phyloP scores from a whole-genome alignment of 2,888 invertebrate genomes.

The Pteria penguin region DNA sequence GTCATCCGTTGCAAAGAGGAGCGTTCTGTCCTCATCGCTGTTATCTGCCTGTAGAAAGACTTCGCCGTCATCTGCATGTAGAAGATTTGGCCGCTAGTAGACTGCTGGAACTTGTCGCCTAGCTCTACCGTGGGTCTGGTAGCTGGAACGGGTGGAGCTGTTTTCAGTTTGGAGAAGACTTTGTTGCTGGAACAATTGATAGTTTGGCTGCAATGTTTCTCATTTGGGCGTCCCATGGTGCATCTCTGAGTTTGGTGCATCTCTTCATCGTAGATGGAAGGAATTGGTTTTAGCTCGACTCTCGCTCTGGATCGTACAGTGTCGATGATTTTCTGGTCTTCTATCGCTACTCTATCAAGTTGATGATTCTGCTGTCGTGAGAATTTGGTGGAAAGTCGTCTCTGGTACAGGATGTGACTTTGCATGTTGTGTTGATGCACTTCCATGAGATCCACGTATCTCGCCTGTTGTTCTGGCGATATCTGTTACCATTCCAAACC shows the following conservation, averaged over 20 bases:
- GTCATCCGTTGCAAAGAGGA: too few species aligned
- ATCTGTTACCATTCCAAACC: constrained; percentile 22
- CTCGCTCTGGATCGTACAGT: constrained; percentile 6
- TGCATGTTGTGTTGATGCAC: constrained; percentile 13
- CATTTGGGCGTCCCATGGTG: constrained; percentile 15
- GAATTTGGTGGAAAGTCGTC: constrained; percentile 21
- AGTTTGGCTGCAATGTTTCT: background rate
- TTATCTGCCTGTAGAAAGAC: background rate
- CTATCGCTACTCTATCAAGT: constrained; percentile 16
- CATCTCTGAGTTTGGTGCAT: constrained; percentile 13
- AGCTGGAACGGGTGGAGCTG: background rate
- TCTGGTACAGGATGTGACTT: constrained; percentile 25
- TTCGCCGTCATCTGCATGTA: constrained; percentile 13
- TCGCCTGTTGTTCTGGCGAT: constrained; percentile 25
- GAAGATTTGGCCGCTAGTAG: constrained; percentile 19
- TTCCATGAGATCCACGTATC: constrained; percentile 32
- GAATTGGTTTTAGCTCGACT: constrained; percentile 4
- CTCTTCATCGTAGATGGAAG: constrained; percentile 24
- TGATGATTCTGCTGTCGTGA: constrained; percentile 14
- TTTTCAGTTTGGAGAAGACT: constrained; percentile 5
- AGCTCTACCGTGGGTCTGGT: constrained; percentile 4
- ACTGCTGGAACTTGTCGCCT: constrained; percentile 3
- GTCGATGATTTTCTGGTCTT: constrained; percentile 8
- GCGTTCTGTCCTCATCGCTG: too few species aligned
- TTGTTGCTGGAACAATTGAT: background rate